phyloP scores from a whole-genome alignment of 2,888 invertebrate species.

The Pterobdella sp. region DNA sequence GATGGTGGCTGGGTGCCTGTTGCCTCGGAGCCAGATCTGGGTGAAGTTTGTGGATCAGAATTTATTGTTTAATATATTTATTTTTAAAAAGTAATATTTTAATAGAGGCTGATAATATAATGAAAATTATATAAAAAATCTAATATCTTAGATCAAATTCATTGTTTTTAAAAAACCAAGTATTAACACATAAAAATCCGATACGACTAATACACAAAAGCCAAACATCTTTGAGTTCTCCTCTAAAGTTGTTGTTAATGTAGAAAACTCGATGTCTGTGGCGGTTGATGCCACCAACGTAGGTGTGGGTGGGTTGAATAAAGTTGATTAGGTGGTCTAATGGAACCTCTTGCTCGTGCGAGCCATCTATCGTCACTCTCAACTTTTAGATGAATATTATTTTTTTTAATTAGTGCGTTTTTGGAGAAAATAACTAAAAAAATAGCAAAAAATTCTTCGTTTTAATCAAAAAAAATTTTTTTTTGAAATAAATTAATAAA shows the following conservation, averaged over 20 bases:
- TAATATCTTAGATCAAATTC: background rate
- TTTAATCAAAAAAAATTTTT: too few species aligned
- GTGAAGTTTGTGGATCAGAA: background rate
- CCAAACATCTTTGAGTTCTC: conserved; percentile 44
- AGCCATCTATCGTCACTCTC: conserved; percentile 20
- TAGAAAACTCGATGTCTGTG: conserved; percentile 38
- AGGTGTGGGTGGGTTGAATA: conserved; percentile 35
- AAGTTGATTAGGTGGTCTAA: conserved; percentile 21
- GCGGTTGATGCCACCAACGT: conserved; percentile 42
- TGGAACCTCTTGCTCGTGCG: background rate
- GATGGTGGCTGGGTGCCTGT: conserved; percentile 31
- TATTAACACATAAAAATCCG: background rate
- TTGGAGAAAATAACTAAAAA: background rate
- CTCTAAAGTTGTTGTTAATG: conserved; percentile 41
- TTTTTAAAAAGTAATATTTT: background rate
- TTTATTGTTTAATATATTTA: background rate
- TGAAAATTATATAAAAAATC: background rate
- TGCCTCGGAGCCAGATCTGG: conserved; percentile 25
- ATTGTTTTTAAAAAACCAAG: background rate
- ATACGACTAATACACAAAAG: background rate
- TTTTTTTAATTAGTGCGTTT: background rate
- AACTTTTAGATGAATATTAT: background rate
- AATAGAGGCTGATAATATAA: background rate
- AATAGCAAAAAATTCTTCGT: too few species aligned
- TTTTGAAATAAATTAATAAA: too few species aligned